A percentile compares a stretch with the other conserved stretches of the same genome.
Evolutionary conservation across 2,888 invertebrate species (phyloP).

Genomic region (Phortica okadai): DNA sequence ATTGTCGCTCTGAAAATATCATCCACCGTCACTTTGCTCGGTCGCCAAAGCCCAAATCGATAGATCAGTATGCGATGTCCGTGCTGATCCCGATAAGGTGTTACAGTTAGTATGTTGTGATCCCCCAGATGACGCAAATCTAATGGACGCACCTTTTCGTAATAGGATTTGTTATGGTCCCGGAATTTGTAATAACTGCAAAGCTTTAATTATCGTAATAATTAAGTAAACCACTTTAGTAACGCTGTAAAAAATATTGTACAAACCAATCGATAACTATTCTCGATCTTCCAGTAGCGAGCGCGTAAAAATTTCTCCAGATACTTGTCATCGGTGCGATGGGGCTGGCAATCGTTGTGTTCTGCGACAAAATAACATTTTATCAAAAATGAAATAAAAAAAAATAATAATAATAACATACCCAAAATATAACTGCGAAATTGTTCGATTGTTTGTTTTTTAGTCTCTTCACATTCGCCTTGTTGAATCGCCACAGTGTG

Average conservation of each 20-base stretch:
- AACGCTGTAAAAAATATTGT: slow-evolving; percentile 24
- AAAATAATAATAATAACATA: slow-evolving; percentile 65
- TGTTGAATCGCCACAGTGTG: slow-evolving; percentile 81
- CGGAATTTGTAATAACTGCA: slow-evolving; percentile 87
- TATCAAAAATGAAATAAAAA: not conserved
- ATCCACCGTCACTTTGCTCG: slow-evolving; percentile 81
- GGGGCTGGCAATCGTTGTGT: slow-evolving; percentile 84
- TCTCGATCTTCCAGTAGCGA: slow-evolving; percentile 83
- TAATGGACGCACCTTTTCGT: slow-evolving; percentile 82
- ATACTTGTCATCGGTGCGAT: slow-evolving; percentile 86
- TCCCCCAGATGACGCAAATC: slow-evolving; percentile 82
- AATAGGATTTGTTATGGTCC: slow-evolving; percentile 83
- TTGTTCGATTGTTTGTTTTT: slow-evolving; percentile 83
- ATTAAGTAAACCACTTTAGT: not conserved
- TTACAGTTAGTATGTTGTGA: slow-evolving; percentile 83
- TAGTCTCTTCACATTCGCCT: slow-evolving; percentile 84
- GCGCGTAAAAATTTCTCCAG: slow-evolving; percentile 86
- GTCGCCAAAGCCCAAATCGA: slow-evolving; percentile 87
- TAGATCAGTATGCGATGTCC: slow-evolving; percentile 84
- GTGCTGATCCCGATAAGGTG: slow-evolving; percentile 86
- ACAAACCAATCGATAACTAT: slow-evolving; percentile 86
- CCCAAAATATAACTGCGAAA: slow-evolving; percentile 86
- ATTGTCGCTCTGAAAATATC: slow-evolving; percentile 86
- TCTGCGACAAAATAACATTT: slow-evolving; percentile 78
- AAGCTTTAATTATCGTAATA: slow-evolving; percentile 72